Conservation (phyloP, 2,888 invertebrate species). For the Megaustenia siamemsis region DNA sequence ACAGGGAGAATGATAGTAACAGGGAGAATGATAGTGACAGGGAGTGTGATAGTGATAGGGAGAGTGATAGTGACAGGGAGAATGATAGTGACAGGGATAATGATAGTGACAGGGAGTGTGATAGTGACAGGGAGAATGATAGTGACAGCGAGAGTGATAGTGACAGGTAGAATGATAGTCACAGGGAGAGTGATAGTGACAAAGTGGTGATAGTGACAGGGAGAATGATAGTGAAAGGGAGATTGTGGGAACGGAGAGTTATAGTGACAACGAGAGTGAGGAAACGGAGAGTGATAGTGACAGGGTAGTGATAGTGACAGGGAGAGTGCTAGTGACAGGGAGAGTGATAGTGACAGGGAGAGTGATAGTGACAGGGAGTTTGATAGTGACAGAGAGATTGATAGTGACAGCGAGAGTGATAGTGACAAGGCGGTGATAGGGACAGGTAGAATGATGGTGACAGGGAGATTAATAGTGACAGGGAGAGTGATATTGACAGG, state of each 20-base stretch:
- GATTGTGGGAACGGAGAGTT: no score
- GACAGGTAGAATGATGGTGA: no score
- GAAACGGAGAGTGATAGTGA: not conserved
- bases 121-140: not conserved
- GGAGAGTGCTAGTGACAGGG: conserved; percentile 37
- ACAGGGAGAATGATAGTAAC: no score
- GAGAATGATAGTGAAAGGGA: not conserved
- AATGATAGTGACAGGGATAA: not conserved
- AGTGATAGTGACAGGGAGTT: not conserved
- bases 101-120: not conserved
- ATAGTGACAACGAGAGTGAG: not conserved
- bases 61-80: conserved; percentile 7
- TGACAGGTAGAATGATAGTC: not conserved
- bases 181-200: not conserved
- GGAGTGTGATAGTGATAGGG: no score
- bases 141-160: conserved; percentile 36
- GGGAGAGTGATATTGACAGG: no score
- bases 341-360: not conserved
- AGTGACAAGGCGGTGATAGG: no score
- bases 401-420: not conserved
- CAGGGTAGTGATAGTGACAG: conserved; percentile 2
- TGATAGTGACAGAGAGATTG: not conserved
- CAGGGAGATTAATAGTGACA: no score
- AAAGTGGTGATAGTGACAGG: not conserved
- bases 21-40: no score